phyloP scores from a whole-genome alignment of 1,140 invertebrate genomes.

The Heterodera schachtii region DNA sequence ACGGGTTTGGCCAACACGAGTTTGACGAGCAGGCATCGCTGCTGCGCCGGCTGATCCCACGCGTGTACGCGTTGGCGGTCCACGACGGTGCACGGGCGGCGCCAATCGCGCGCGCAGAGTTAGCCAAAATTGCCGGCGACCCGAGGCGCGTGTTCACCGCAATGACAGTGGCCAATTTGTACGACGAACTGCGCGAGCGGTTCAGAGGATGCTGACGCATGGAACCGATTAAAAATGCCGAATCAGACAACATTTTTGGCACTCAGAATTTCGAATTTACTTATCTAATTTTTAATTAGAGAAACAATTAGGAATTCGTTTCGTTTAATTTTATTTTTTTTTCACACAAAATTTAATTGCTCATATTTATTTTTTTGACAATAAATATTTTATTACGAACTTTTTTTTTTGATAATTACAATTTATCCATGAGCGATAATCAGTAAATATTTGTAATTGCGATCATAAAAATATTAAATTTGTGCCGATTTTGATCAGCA shows the following conservation, averaged over 20 bases:
- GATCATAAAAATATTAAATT: too few relatives aligned
- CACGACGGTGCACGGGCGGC: constrained; percentile 32
- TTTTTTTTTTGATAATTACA: too few relatives aligned
- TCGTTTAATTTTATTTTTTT: neutral
- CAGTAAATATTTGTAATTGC: too few relatives aligned
- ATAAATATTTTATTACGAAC: too few relatives aligned
- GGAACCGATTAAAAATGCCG: too few relatives aligned
- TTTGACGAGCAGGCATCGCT: constrained; percentile 39
- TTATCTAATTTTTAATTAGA: neutral
- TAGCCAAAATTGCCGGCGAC: constrained; percentile 35
- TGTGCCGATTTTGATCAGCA: too few relatives aligned
- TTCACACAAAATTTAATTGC: too few relatives aligned
- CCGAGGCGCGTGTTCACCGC: constrained; percentile 37
- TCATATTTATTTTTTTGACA: too few relatives aligned
- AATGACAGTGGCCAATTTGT: constrained; percentile 17
- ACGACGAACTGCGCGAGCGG: constrained; percentile 16
- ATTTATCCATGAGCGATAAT: too few relatives aligned
- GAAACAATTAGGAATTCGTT: neutral
- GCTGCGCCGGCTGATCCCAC: constrained; percentile 37
- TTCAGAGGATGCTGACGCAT: constrained; percentile 26
- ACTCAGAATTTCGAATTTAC: neutral
- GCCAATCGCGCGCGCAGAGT: constrained; percentile 16
- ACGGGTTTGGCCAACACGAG: constrained; percentile 50
- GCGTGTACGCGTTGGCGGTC: constrained; percentile 46
- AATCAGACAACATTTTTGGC: neutral